These are phyloP conservation scores for Tortrix viridana DNA, from an alignment of 2,888 invertebrate genomes.

Conservation along the genomic window DNA sequence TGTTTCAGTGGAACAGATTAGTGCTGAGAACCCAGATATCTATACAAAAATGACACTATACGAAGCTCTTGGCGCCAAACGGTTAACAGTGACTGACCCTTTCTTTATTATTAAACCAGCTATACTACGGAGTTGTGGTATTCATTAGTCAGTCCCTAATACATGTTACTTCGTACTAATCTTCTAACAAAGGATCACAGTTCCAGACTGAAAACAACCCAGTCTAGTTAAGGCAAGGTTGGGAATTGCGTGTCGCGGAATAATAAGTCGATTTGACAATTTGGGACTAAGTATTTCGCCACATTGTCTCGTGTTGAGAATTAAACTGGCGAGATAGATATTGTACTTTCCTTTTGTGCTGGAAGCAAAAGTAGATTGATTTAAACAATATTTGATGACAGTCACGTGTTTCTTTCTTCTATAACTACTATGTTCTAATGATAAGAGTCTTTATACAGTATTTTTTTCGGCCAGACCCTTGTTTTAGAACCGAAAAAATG, in stretches of 20 bases:
- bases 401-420: too few relatives aligned
- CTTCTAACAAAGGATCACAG: slow-evolving; percentile 60
- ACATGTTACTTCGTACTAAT: slow-evolving; percentile 78
- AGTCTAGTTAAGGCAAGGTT: slow-evolving; percentile 43
- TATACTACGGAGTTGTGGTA: slow-evolving; percentile 62
- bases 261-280: slow-evolving; percentile 66
- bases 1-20: too few relatives aligned
- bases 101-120: slow-evolving; percentile 31
- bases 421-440: too few relatives aligned
- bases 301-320: slow-evolving; percentile 68
- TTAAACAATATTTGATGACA: too few relatives aligned
- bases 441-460: too few relatives aligned
- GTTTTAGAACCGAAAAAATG: background rate
- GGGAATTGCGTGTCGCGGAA: slow-evolving; percentile 35
- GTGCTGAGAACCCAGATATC: too few relatives aligned
- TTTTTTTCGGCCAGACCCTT: background rate
- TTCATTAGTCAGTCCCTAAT: slow-evolving; percentile 75
- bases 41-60: too few relatives aligned
- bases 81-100: slow-evolving; percentile 18
- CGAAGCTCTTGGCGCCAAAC: too few relatives aligned
- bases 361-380: too few relatives aligned
- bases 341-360: background rate
- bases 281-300: slow-evolving; percentile 63
- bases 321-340: slow-evolving; percentile 67
- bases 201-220: slow-evolving; percentile 47